A percentile compares a stretch with the other conserved stretches of the same genome.
Conservation (phyloP, 2,888 invertebrate genomes). For the Thymelicus acteon region DNA sequence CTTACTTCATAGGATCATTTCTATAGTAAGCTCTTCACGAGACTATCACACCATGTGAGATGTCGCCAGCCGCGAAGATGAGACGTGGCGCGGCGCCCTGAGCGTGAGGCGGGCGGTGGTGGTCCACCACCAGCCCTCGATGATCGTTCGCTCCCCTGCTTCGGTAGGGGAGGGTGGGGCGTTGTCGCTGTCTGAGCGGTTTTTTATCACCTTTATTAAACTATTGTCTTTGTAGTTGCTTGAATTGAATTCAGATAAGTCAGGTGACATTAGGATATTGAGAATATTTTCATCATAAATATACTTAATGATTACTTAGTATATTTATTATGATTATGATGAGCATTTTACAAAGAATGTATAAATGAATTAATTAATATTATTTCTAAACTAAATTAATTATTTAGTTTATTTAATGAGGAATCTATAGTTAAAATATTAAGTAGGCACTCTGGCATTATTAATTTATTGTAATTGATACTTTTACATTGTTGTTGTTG, state of each 20-base stretch:
- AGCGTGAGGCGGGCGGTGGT: constrained; percentile 52
- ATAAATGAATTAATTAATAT: too few species aligned
- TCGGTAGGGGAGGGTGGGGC: constrained; percentile 46
- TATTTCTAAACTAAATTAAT: too few species aligned
- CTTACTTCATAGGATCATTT: constrained; percentile 56
- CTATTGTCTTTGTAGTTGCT: too few species aligned
- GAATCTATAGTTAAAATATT: too few species aligned
- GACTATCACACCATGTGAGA: constrained; percentile 51
- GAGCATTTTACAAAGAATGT: too few species aligned
- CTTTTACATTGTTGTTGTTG: too few species aligned
- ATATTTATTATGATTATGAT: too few species aligned
- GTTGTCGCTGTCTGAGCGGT: constrained; percentile 53
- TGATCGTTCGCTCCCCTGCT: constrained; percentile 44
- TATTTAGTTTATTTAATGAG: too few species aligned
- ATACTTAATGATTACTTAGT: too few species aligned
- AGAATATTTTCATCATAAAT: not conserved
- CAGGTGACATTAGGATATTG: not conserved
- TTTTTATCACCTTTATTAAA: constrained; percentile 4
- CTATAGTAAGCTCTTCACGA: constrained; percentile 58
- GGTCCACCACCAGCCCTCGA: constrained; percentile 39
- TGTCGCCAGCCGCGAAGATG: constrained; percentile 51
- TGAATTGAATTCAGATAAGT: too few species aligned
- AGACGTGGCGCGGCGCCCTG: constrained; percentile 52
- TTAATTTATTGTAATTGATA: too few species aligned
- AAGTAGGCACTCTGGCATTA: too few species aligned